phyloP scores from a whole-genome alignment of 2,797 vertebrate genomes.

The Hybognathus amarus region DNA sequence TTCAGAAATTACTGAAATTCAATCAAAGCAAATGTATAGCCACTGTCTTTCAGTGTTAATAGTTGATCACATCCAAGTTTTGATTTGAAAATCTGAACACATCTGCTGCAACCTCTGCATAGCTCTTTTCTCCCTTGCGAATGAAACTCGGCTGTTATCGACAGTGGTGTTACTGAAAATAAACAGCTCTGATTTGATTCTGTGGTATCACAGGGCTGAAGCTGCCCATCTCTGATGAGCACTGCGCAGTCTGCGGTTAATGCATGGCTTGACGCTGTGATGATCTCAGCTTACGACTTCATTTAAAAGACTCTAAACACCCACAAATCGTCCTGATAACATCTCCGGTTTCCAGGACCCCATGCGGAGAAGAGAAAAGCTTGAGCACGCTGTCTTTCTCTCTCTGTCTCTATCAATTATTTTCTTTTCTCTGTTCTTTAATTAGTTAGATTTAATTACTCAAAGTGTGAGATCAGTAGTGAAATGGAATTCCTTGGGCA shows the following conservation, averaged over 20 bases:
- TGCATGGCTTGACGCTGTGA: slow-evolving; percentile 1
- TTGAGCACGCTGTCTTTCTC: background rate
- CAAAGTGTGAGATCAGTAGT: slow-evolving; percentile 57
- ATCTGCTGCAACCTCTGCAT: background rate
- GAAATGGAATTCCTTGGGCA: slow-evolving; percentile 47
- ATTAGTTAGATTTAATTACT: slow-evolving; percentile 75
- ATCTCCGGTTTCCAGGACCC: slow-evolving; percentile 39
- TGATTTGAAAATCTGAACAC: background rate
- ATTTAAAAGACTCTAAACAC: slow-evolving; percentile 53
- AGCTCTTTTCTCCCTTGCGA: background rate
- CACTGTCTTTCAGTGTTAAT: background rate
- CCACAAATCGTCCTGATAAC: slow-evolving; percentile 58
- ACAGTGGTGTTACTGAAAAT: slow-evolving; percentile 15
- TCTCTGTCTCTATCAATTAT: slow-evolving; percentile 50
- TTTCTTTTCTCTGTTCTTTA: slow-evolving; percentile 63
- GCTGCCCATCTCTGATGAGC: slow-evolving; percentile 21
- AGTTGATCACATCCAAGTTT: background rate
- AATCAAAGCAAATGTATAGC: background rate
- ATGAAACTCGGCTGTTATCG: background rate
- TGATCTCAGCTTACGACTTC: slow-evolving; percentile 40
- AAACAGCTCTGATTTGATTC: slow-evolving; percentile 41
- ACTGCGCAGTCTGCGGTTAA: slow-evolving; percentile 16
- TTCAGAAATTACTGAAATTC: background rate
- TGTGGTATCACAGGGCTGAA: slow-evolving; percentile 16
- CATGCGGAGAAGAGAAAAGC: slow-evolving; percentile 22